Evolutionary conservation across 2,888 invertebrate species (phyloP), one percentile per base, ranked within the genome.

Genomic region (Slavum lentiscoides): DNA sequence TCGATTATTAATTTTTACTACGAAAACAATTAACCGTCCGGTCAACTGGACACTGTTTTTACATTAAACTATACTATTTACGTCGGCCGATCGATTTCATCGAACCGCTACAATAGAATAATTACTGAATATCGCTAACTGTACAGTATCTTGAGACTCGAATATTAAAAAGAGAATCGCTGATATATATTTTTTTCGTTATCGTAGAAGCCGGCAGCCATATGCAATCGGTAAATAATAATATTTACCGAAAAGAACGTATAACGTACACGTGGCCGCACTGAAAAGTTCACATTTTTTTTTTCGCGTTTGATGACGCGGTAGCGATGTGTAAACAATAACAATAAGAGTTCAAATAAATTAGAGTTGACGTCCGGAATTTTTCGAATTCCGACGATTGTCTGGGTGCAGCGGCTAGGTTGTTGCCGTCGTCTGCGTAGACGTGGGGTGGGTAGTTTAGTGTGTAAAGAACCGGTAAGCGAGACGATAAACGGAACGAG

Each of bases 161-260:
- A 43, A 43, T 43, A 11, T 2, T 43, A 43, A 43, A 43, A 11
- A 49, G 11, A 49, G 3, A 11, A 49, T 15, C 11, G 49, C 13
- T 11, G 43, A 43, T 11, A 49, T 49, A 49, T 11, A 13, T 49
- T 15, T 49, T 49, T 49, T 11, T 59, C 61, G 61, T 49, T 62
- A 73, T 73, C 62, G 49, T 19, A 7, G 62, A 59, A 73, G 61
- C 73, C 73, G 61, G 49, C 62, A 73, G 73, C 73, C 73, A 73
- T 73, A 72, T 72, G 72, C 43, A 72, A 59, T 70, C 49, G 49
- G 9, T 13, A 49, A 49, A 11, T 11, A 49, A 13, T 49, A 3
- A 3, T 49, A 49, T 11, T 43, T 43, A 9, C 11, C 43, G 43
- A 7, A 43, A 11, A n/a, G n/a, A 43, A 43, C 7, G 11, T 43